Percentiles rank a stretch among this genome's conserved stretches.
Evolutionary conservation across 2,888 invertebrate species (phyloP).

Genomic region (Phymatocera aterrima): DNA sequence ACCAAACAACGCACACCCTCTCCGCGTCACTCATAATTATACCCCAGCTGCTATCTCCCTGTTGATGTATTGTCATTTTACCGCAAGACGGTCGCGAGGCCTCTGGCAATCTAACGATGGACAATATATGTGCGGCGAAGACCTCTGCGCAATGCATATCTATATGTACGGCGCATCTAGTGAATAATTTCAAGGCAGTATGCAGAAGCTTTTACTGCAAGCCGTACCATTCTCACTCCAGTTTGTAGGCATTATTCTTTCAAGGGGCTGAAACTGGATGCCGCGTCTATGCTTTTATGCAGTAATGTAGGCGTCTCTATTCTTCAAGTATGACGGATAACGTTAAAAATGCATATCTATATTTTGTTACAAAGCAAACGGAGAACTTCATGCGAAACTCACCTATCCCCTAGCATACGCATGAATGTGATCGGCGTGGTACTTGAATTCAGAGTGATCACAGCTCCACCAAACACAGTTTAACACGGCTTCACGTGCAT

Average conservation of each 20-base stretch:
- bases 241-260: slow-evolving; percentile 47
- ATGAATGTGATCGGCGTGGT: not conserved
- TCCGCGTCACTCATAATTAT: slow-evolving; percentile 38
- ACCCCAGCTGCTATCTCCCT: not conserved
- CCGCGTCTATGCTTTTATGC: slow-evolving; percentile 40
- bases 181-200: slow-evolving; percentile 41
- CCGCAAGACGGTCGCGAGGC: not conserved
- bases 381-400: not conserved
- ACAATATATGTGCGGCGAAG: slow-evolving; percentile 39
- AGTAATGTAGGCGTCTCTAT: slow-evolving; percentile 36
- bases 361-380: slow-evolving; percentile 30
- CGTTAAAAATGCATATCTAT: slow-evolving; percentile 44
- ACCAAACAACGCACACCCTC: not conserved
- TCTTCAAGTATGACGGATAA: slow-evolving; percentile 36
- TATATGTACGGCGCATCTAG: slow-evolving; percentile 32
- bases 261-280: slow-evolving; percentile 46
- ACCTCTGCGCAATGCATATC: slow-evolving; percentile 22
- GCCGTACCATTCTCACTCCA: slow-evolving; percentile 39
- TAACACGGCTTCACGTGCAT: not conserved
- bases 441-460: not conserved
- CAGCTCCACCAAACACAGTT: not conserved
- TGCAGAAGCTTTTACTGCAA: slow-evolving; percentile 48
- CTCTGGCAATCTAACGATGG: not conserved
- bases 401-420: not conserved
- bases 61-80: slow-evolving; percentile 28